Evolutionary conservation across 1,140 invertebrate species (phyloP), one percentile per base, ranked within the genome.

Genomic region (Aplysia californica): DNA sequence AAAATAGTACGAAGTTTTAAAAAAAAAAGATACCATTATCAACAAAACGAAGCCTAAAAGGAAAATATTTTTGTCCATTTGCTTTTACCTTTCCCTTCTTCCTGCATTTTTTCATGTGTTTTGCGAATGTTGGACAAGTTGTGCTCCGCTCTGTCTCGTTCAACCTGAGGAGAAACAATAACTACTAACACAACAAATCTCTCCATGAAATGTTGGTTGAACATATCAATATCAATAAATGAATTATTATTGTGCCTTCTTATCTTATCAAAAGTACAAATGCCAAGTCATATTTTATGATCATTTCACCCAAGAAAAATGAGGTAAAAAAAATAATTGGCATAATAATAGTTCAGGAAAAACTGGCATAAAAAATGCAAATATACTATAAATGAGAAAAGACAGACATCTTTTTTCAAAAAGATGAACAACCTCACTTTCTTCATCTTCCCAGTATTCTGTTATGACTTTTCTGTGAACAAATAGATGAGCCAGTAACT

Each of bases 111-210:
- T 86, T 96, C 95, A 84, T 96, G 95, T 15, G 94, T 93, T 87
- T 95, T 94, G 21, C 93, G 89, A 75, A 97, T 93, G 76, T 93
- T 93, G 38, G 93, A 93, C 68, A 97, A 92, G 76, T 95, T 95
- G 44, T 93, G 92, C 82, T 97, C 95, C 80, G 94, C 95, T 55
- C 93, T 91, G 39, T 91, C 91, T 58, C 95, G 91, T 81, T 96
- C 95, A 79, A 93, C 92, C 88, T 75, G 94, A 18, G 79, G 80
- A 38, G 55, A 29, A 58, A 67, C 23, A 44, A 35, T 39, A 61
- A 65, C 21, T 20, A 21, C 61, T 0, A 65, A 10, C 67, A 44
- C 56, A 18, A 64, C 10, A n/a, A 0, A 44, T 2, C 41, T 31
- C 15, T 23, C 26, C 20, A 36, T 20, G 23, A 29, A 35, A 44